Evolutionary conservation across 64 coral and sea anemone species (phyloP).

Genomic region (Porites lutea): DNA sequence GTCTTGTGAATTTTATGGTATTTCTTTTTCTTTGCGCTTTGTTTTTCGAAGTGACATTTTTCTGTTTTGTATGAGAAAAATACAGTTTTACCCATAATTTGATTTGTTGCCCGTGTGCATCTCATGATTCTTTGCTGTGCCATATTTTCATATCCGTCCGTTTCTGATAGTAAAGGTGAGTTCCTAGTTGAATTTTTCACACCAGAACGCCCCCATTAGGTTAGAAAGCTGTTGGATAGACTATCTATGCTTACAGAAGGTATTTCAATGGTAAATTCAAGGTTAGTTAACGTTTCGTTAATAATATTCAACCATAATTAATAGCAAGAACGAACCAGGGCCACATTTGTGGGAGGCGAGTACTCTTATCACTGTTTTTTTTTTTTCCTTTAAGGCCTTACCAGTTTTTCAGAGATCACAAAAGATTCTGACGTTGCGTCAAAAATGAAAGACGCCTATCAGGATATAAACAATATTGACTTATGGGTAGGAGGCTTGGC

Average conservation of each 20-base stretch:
- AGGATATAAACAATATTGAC: slow-evolving; percentile 75
- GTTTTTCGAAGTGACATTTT: not conserved
- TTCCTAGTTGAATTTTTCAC: not conserved
- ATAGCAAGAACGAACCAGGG: too few relatives aligned
- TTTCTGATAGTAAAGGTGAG: not conserved
- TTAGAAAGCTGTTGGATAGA: not conserved
- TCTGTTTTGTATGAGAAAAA: not conserved
- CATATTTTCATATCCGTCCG: not conserved
- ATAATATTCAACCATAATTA: too few relatives aligned
- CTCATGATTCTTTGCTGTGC: not conserved
- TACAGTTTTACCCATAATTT: not conserved
- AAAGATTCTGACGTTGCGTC: slow-evolving; percentile 28
- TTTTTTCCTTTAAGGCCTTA: slow-evolving; percentile 12
- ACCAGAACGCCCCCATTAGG: not conserved
- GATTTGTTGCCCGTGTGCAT: not conserved
- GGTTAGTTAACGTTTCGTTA: not conserved
- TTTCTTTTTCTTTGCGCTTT: not conserved
- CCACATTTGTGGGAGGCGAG: too few relatives aligned
- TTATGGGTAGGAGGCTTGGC: slow-evolving; percentile 93
- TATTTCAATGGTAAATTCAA: not conserved
- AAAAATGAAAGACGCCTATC: slow-evolving; percentile 68
- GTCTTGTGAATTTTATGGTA: not conserved
- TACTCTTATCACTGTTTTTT: too few relatives aligned
- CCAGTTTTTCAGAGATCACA: slow-evolving; percentile 61
- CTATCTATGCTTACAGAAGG: not conserved